Evolutionary conservation across 1,140 invertebrate species (phyloP).

Genomic region (Myzus persicae): DNA sequence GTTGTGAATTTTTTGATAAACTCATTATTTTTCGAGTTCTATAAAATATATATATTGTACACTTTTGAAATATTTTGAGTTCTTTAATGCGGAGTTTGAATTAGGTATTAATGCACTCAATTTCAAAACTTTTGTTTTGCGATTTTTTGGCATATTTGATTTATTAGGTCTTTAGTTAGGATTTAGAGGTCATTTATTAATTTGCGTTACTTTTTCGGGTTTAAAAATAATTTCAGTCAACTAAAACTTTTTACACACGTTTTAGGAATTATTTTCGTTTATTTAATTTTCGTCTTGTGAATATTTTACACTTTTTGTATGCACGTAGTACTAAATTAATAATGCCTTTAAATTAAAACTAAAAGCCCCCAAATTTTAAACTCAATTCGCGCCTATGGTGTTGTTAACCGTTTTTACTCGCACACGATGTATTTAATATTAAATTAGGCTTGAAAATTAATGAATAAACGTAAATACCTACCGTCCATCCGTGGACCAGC

Average conservation of each 20-base stretch:
- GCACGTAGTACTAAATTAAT: neutral
- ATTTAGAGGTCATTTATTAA: neutral
- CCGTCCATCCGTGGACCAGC: neutral
- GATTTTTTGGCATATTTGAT: neutral
- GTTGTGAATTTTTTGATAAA: too few species aligned
- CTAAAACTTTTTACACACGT: neutral
- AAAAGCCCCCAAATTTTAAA: neutral
- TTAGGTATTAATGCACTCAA: neutral
- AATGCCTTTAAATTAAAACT: neutral
- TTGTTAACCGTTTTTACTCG: neutral
- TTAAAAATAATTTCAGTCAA: neutral
- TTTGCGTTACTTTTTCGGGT: neutral
- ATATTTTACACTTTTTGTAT: neutral
- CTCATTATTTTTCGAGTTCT: too few species aligned
- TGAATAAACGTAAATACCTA: neutral
- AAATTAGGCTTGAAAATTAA: neutral
- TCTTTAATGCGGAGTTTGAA: neutral
- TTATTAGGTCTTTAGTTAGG: neutral
- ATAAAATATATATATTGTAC: too few species aligned
- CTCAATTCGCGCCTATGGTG: neutral
- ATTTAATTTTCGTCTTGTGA: neutral
- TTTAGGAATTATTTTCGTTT: neutral
- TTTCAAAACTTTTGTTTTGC: neutral
- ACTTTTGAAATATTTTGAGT: too few species aligned
- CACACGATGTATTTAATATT: too few species aligned